Conservation (phyloP, 2,888 invertebrate genomes). For the Leptogaster cylindrica region DNA sequence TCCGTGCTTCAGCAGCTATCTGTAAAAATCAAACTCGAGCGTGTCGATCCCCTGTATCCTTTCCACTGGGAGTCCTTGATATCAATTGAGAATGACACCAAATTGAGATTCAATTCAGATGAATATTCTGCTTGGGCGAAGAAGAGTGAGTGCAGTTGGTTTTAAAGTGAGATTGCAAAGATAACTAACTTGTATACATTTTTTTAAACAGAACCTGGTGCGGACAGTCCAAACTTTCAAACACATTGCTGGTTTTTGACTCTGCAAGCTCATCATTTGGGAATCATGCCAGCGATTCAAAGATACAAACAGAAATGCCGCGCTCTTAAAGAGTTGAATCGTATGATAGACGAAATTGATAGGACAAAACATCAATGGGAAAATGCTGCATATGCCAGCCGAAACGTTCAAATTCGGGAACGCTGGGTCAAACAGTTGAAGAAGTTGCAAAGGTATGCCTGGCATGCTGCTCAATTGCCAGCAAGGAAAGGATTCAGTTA, state of each 20-base stretch:
- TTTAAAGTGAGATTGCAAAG: neutral
- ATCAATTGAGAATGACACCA: conserved; percentile 78
- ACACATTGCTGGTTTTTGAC: conserved; percentile 98
- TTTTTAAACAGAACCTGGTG: no score
- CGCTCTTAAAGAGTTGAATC: conserved; percentile 77
- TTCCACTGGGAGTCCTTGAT: conserved; percentile 80
- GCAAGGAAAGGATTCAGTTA: no score
- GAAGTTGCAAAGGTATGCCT: conserved; percentile 73
- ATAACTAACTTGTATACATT: neutral
- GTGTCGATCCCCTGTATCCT: conserved; percentile 87
- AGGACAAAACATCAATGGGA: conserved; percentile 84
- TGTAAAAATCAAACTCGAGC: conserved; percentile 86
- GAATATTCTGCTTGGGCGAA: conserved; percentile 81
- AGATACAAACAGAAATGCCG: conserved; percentile 79
- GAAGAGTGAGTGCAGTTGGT: conserved; percentile 67
- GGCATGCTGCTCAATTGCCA: no score
- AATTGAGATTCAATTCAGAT: conserved; percentile 81
- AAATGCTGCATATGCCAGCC: conserved; percentile 73
- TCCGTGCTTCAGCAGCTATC: conserved; percentile 90
- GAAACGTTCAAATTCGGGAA: conserved; percentile 83
- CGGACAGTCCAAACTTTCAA: conserved; percentile 87
- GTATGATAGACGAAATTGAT: conserved; percentile 83
- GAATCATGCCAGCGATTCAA: conserved; percentile 86
- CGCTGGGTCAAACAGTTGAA: conserved; percentile 89
- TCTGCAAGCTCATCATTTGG: conserved; percentile 90